phyloP scores from a whole-genome alignment of 2,888 invertebrate genomes.

The Clitarchus hookeri region DNA sequence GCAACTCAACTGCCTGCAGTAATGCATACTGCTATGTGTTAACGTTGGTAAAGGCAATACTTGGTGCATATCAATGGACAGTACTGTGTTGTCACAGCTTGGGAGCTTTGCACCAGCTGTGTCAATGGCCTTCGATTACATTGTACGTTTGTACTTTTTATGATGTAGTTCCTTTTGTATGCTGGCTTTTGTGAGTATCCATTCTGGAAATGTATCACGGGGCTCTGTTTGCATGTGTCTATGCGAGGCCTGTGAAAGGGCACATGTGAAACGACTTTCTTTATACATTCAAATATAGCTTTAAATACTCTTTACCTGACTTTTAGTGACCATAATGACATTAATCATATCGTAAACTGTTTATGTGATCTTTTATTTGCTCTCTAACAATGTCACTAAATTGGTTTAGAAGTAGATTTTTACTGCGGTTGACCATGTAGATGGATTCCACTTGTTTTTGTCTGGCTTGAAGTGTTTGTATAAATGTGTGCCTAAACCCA shows the following conservation, averaged over 20 bases:
- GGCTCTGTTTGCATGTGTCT: background rate
- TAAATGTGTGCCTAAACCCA: too few relatives aligned
- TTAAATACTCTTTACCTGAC: background rate
- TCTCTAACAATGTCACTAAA: too few relatives aligned
- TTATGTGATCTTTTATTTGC: too few relatives aligned
- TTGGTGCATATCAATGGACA: background rate
- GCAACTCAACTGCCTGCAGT: too few relatives aligned
- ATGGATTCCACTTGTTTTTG: too few relatives aligned
- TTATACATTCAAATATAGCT: slow-evolving; percentile 15
- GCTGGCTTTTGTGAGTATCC: background rate
- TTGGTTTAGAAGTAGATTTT: too few relatives aligned
- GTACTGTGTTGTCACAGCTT: background rate
- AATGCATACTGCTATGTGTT: background rate
- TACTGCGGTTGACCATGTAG: too few relatives aligned
- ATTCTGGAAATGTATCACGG: background rate
- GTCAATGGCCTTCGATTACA: background rate
- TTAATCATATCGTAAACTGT: background rate
- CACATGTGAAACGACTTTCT: background rate
- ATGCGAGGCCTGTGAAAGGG: background rate
- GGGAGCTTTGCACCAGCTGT: background rate
- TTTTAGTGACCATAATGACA: background rate
- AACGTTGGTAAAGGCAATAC: background rate
- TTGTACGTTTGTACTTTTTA: background rate
- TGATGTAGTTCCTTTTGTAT: background rate
- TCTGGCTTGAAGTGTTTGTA: too few relatives aligned